Percentiles rank a stretch among this genome's conserved stretches.
Evolutionary conservation across 1,140 invertebrate genomes (phyloP).

Genomic region (Nebria ingens): DNA sequence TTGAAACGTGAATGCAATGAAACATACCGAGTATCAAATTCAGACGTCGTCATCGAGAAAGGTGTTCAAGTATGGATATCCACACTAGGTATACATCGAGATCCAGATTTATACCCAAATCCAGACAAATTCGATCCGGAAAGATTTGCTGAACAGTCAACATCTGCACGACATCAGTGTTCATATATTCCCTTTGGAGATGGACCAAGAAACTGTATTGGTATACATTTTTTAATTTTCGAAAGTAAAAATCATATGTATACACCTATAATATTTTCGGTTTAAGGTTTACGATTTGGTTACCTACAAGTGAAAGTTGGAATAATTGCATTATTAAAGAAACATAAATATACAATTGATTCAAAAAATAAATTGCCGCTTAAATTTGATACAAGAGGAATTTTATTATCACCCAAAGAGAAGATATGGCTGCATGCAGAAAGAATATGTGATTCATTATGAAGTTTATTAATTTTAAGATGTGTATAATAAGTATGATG

Average conservation of each 20-base stretch:
- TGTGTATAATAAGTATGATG: too few relatives aligned
- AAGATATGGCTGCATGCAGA: background rate
- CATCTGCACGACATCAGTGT: conserved; percentile 34
- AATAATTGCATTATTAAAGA: conserved; percentile 29
- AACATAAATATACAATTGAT: conserved; percentile 25
- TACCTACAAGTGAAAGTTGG: conserved; percentile 36
- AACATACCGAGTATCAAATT: conserved; percentile 37
- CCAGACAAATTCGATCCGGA: conserved; percentile 56
- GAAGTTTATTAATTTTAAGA: too few relatives aligned
- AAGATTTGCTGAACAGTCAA: conserved; percentile 43
- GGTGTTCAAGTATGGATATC: conserved; percentile 29
- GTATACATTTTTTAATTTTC: too few relatives aligned
- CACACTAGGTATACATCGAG: conserved; percentile 35
- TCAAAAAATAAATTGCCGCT: conserved; percentile 11
- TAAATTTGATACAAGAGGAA: background rate
- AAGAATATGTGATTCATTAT: too few relatives aligned
- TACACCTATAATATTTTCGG: conserved; percentile 26
- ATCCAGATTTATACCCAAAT: conserved; percentile 50
- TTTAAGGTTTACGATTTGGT: conserved; percentile 46
- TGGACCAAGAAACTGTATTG: conserved; percentile 66
- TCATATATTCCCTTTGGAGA: conserved; percentile 68
- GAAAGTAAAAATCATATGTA: conserved; percentile 20
- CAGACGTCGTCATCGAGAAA: too few relatives aligned
- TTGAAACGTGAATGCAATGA: conserved; percentile 27
- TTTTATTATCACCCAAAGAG: background rate